These are phyloP conservation scores for Noctua comes DNA, from an alignment of 2,888 invertebrate genomes.

Conservation along the genomic window DNA sequence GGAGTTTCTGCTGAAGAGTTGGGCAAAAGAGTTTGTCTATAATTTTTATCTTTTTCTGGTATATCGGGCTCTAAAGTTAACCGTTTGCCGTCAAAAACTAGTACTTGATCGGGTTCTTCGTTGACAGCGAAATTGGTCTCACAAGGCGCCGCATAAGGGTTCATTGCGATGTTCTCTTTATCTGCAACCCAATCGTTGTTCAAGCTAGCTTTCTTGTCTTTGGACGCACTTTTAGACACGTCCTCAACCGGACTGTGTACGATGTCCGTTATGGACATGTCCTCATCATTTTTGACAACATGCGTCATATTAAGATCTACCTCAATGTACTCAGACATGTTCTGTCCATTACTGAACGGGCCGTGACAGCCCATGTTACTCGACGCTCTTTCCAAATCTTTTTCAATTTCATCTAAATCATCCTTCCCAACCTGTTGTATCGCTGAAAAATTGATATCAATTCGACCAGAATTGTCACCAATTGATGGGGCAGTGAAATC, in stretches of 20 bases:
- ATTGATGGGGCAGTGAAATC: constrained; percentile 74
- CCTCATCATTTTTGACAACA: constrained; percentile 73
- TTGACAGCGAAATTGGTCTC: constrained; percentile 81
- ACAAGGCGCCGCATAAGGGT: constrained; percentile 79
- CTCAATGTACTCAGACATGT: constrained; percentile 82
- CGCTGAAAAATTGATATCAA: constrained; percentile 82
- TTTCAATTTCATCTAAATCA: constrained; percentile 83
- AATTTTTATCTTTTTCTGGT: constrained; percentile 61
- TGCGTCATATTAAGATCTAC: constrained; percentile 83
- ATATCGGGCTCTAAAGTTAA: constrained; percentile 77
- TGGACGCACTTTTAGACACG: constrained; percentile 69
- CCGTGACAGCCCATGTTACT: constrained; percentile 70
- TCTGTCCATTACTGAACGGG: constrained; percentile 67
- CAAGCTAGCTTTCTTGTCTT: constrained; percentile 65
- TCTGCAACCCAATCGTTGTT: constrained; percentile 78
- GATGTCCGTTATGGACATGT: constrained; percentile 86
- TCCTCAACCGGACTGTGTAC: constrained; percentile 79
- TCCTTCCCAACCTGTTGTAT: constrained; percentile 75
- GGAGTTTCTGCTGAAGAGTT: constrained; percentile 57
- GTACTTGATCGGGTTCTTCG: constrained; percentile 77
- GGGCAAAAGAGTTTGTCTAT: constrained; percentile 65
- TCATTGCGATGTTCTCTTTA: constrained; percentile 84
- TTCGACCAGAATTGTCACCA: constrained; percentile 77
- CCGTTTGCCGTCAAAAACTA: constrained; percentile 85
- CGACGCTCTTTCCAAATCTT: constrained; percentile 73